Evolutionary conservation across 1,140 invertebrate species (phyloP).

Genomic region (Rhysida immarginata): DNA sequence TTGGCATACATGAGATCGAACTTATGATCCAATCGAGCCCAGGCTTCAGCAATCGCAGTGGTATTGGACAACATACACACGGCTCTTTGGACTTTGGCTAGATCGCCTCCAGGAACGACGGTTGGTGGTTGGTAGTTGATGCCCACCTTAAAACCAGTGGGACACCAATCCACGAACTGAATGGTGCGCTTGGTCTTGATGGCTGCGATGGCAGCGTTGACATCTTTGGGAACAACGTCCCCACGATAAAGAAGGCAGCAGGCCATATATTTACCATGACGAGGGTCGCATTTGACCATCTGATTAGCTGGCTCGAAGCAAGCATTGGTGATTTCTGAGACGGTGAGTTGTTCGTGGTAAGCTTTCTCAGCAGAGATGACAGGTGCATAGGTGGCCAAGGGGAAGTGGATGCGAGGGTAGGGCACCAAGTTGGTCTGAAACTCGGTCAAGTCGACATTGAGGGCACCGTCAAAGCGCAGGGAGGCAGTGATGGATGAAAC

Average conservation of each 20-base stretch:
- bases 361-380: slow-evolving; percentile 72
- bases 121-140: slow-evolving; percentile 38
- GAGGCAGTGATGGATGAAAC: slow-evolving; percentile 75
- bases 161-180: slow-evolving; percentile 81
- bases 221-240: slow-evolving; percentile 60
- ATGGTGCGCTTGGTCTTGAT: slow-evolving; percentile 39
- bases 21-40: slow-evolving; percentile 41
- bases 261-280: slow-evolving; percentile 80
- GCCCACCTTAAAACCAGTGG: slow-evolving; percentile 56
- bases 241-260: slow-evolving; percentile 65
- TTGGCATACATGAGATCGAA: slow-evolving; percentile 46
- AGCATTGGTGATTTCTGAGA: slow-evolving; percentile 78
- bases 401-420: slow-evolving; percentile 69
- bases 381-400: slow-evolving; percentile 66
- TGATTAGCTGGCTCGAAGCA: slow-evolving; percentile 79
- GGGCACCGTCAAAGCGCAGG: slow-evolving; percentile 72
- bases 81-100: slow-evolving; percentile 60
- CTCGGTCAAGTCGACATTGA: slow-evolving; percentile 77
- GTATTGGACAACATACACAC: slow-evolving; percentile 63
- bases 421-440: slow-evolving; percentile 79
- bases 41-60: slow-evolving; percentile 50
- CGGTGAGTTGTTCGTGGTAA: slow-evolving; percentile 64
- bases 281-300: slow-evolving; percentile 85
- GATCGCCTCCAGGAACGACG: slow-evolving; percentile 43
- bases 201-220: slow-evolving; percentile 43